These are phyloP conservation scores for Dicrostonyx torquatus DNA, from an alignment of 2,797 vertebrate genomes.

Conservation along the genomic window DNA sequence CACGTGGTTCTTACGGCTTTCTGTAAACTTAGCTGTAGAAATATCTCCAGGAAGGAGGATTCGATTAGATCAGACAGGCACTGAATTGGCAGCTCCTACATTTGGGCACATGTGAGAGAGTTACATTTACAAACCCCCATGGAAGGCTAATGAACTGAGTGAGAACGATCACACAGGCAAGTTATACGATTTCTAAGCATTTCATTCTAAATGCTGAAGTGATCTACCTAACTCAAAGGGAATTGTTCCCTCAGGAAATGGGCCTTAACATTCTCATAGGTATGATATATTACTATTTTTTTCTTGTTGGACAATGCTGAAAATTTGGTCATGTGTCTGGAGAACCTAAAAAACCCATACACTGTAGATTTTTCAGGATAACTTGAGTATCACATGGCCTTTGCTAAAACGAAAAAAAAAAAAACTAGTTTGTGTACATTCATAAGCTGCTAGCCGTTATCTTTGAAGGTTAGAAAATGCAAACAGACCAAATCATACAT, in stretches of 20 bases:
- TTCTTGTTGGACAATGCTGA: not conserved
- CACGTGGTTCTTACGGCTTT: not conserved
- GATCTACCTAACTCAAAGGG: not conserved
- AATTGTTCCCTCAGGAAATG: not conserved
- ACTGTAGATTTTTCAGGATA: conserved; percentile 36
- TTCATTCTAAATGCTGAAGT: conserved; percentile 39
- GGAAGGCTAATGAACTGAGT: conserved; percentile 15
- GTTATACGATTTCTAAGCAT: not conserved
- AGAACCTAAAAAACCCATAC: conserved; percentile 21
- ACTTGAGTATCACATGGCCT: not conserved
- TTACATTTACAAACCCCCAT: not conserved
- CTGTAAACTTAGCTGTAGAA: not conserved
- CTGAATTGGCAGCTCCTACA: not conserved
- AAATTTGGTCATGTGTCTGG: not conserved
- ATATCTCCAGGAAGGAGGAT: not conserved
- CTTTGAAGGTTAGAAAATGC: conserved; percentile 32
- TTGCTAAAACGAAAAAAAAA: conserved; percentile 15
- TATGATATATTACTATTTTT: not conserved
- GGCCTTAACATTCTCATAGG: conserved; percentile 19
- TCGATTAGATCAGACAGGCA: conserved; percentile 28
- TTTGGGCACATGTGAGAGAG: not conserved
- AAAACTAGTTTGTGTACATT: not conserved
- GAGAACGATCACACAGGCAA: not conserved
- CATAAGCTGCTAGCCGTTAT: not conserved
- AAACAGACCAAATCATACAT: conserved; percentile 55